Base-by-base conservation (phyloP, 2,797 vertebrate species). In the Coregonus sp. region DNA sequence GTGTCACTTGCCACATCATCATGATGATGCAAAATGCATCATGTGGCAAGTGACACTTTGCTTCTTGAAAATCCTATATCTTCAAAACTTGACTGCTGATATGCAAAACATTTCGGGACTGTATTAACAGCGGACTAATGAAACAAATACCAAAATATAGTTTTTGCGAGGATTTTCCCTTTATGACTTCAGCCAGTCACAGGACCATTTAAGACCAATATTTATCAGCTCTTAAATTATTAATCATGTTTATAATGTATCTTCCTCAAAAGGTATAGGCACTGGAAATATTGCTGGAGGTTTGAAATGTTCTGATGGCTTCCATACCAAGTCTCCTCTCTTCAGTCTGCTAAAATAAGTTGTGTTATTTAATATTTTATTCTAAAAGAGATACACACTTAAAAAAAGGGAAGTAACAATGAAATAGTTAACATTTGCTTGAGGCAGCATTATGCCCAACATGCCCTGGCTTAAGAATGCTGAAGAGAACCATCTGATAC, bases 401-500 rank as follows among this genome's bases (percentile, higher is more conserved):
- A 47, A 47, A 40, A 40, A 40, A 11, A 70, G 2, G 63, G 1
- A 75, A 70, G 29, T 7, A 52, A 70, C 18, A 59, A 56, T 67
- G 56, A 37, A 29, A 75, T 73, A 68, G 25, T 66, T 80, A 11
- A 18, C 83, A 37, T 80, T 65, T 65, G n/a, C n/a, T 70, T 25
- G 7, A 75, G 50, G 33, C 15, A 54, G 66, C 54, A 52, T 52
- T 18, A 12, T 78, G 54, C 63, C 63, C 18, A 70, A 47, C 35
- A 73, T 73, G 77, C 75, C 31, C 35, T 61, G 77, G 52, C 35
- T 74, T 74, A 74, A 73, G 5, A 78, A 75, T 50, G 50, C 68
- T 50, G 59, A 77, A 67, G 67, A 40, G 52, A 70, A 71, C 52
- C 79, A 78, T 59, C 35, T 72, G 71, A 75, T 73, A 80, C 68